phyloP scores from a whole-genome alignment of 2,888 invertebrate genomes.

The Ditylenchus weischeri region DNA sequence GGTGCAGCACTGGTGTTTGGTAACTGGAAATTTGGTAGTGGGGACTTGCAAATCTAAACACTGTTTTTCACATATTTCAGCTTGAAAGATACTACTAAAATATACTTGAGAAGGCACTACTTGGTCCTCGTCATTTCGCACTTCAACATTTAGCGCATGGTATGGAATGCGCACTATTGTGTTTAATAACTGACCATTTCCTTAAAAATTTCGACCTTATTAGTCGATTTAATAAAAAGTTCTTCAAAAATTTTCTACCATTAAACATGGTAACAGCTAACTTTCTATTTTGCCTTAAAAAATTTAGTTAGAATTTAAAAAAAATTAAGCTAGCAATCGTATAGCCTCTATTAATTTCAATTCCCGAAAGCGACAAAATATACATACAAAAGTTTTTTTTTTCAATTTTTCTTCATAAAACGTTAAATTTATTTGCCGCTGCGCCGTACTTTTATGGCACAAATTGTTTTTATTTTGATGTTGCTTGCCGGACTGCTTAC shows the following conservation, averaged over 20 bases:
- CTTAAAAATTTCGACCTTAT: background rate
- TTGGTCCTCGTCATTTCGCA: slow-evolving; percentile 29
- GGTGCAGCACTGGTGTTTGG: slow-evolving; percentile 21
- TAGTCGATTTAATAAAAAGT: no score
- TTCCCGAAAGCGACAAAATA: no score
- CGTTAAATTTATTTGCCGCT: no score
- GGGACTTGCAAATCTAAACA: slow-evolving; percentile 3
- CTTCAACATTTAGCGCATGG: slow-evolving; percentile 32
- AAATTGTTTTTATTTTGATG: no score
- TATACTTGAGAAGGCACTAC: slow-evolving; percentile 27
- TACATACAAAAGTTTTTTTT: no score
- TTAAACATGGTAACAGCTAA: slow-evolving; percentile 51
- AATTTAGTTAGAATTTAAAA: slow-evolving; percentile 2
- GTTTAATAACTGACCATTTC: slow-evolving; percentile 3
- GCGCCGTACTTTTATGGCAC: no score
- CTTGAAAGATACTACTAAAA: background rate
- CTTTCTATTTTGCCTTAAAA: slow-evolving; percentile 10
- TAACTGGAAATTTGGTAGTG: background rate
- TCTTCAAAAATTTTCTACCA: slow-evolving; percentile 30
- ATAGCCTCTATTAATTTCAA: no score
- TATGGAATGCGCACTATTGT: slow-evolving; percentile 40
- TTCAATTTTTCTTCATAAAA: no score
- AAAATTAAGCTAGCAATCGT: no score
- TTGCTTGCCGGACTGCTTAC: no score
- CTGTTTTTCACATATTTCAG: background rate